Evolutionary conservation across 35 echinoderm and acorn worm genomes (phyloP).

Genomic region (Ophioderma brevispina): DNA sequence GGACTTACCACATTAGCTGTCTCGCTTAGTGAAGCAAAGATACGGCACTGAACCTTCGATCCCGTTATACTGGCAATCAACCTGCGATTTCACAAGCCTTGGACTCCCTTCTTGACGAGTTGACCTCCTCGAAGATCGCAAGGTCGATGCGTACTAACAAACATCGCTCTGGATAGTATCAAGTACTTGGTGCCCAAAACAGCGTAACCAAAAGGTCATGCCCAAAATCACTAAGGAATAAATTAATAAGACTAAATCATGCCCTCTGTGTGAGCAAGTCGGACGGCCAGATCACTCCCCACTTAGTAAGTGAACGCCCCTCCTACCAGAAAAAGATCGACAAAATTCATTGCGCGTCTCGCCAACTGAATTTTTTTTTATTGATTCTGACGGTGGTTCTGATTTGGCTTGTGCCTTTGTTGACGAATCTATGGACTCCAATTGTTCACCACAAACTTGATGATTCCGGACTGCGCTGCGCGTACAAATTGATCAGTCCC

Average conservation of each 20-base stretch:
- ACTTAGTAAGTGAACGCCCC: not conserved
- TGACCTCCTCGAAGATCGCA: not conserved
- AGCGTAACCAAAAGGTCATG: not conserved
- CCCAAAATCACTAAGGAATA: too few species aligned
- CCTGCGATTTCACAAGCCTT: conserved; percentile 60
- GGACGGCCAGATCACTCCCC: not conserved
- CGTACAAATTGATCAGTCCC: conserved; percentile 30
- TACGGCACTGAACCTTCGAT: conserved; percentile 41
- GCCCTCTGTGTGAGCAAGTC: conserved; percentile 34
- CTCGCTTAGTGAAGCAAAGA: conserved; percentile 37
- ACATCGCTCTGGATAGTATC: not conserved
- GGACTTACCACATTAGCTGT: not conserved
- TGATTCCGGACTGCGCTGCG: not conserved
- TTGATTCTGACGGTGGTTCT: not conserved
- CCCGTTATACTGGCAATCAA: conserved; percentile 42
- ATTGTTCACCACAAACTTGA: not conserved
- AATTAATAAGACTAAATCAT: not conserved
- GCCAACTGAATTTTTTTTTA: conserved; percentile 19
- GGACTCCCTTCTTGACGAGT: not conserved
- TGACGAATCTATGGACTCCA: not conserved
- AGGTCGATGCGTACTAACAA: not conserved
- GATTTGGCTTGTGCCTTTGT: not conserved
- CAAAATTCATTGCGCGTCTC: not conserved
- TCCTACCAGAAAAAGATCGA: not conserved
- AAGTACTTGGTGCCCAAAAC: too few species aligned